Evolutionary conservation across 1,140 invertebrate genomes (phyloP).

Genomic region (Latrodectus geometricus): DNA sequence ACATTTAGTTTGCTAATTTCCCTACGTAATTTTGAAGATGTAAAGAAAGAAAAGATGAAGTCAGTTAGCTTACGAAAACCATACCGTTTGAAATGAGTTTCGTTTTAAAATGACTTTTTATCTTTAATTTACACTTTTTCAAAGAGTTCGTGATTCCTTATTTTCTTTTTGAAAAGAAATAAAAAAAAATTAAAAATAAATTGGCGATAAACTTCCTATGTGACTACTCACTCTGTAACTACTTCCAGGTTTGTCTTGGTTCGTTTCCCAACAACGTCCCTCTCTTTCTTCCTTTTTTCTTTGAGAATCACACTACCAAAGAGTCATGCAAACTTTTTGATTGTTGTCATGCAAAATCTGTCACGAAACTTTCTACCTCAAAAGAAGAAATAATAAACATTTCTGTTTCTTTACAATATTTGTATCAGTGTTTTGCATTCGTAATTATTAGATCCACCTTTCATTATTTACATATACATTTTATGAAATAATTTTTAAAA

Average conservation of each 20-base stretch:
- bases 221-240: slow-evolving; percentile 8
- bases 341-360: slow-evolving; percentile 30
- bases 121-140: slow-evolving; percentile 39
- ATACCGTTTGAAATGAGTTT: slow-evolving; percentile 54
- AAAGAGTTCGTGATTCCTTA: slow-evolving; percentile 6
- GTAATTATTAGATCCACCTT: background rate
- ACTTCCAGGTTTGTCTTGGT: slow-evolving; percentile 28
- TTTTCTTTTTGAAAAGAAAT: slow-evolving; percentile 2
- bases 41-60: slow-evolving; percentile 30
- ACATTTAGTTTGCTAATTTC: too few relatives aligned
- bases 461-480: background rate
- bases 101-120: slow-evolving; percentile 40
- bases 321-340: slow-evolving; percentile 36
- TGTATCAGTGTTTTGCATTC: slow-evolving; percentile 11
- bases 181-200: background rate
- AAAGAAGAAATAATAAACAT: slow-evolving; percentile 32
- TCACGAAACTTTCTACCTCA: slow-evolving; percentile 17
- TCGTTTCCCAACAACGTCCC: slow-evolving; percentile 32
- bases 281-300: background rate
- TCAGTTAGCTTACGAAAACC: slow-evolving; percentile 31
- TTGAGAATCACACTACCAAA: slow-evolving; percentile 33
- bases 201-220: slow-evolving; percentile 4
- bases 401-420: slow-evolving; percentile 11
- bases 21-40: background rate
- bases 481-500: too few relatives aligned